Conservation (phyloP, 2,797 vertebrate species). For the Pogonophryne albipinna region DNA sequence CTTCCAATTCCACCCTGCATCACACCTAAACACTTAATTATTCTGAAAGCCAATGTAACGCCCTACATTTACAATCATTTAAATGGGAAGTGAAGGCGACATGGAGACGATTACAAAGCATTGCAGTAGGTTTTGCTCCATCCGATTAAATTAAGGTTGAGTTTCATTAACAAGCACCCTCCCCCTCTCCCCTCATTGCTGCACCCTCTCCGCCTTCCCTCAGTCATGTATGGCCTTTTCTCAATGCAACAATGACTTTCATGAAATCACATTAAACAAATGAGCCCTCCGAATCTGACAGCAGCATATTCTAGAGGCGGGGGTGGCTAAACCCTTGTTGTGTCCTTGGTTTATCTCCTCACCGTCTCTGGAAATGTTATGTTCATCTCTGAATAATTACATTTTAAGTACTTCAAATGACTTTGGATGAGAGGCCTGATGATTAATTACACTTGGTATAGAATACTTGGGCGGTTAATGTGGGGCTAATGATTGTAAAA, state of each 20-base stretch:
- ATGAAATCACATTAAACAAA: slow-evolving; percentile 79
- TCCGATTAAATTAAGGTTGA: slow-evolving; percentile 80
- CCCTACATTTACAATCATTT: slow-evolving; percentile 74
- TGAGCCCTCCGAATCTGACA: slow-evolving; percentile 65
- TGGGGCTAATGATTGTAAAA: slow-evolving; percentile 66
- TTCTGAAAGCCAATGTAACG: slow-evolving; percentile 61
- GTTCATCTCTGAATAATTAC: slow-evolving; percentile 80
- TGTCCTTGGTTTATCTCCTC: slow-evolving; percentile 65
- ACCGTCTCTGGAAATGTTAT: slow-evolving; percentile 68
- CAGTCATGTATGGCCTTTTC: slow-evolving; percentile 61
- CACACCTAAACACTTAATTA: slow-evolving; percentile 40
- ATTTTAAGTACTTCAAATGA: slow-evolving; percentile 82
- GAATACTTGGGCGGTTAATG: slow-evolving; percentile 69
- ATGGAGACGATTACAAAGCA: slow-evolving; percentile 75
- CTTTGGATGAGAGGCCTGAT: slow-evolving; percentile 72
- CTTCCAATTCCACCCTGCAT: slow-evolving; percentile 43
- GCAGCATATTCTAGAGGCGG: slow-evolving; percentile 57
- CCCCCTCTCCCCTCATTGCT: slow-evolving; percentile 17
- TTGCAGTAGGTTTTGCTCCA: slow-evolving; percentile 69
- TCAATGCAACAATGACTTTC: slow-evolving; percentile 62
- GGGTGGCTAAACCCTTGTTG: slow-evolving; percentile 56
- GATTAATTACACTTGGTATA: slow-evolving; percentile 77
- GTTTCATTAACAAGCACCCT: slow-evolving; percentile 72
- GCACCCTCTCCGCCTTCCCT: slow-evolving; percentile 45
- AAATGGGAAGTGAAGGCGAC: slow-evolving; percentile 76